Evolutionary conservation across 2,888 invertebrate genomes (phyloP).

Genomic region (Andrena trimmerana): DNA sequence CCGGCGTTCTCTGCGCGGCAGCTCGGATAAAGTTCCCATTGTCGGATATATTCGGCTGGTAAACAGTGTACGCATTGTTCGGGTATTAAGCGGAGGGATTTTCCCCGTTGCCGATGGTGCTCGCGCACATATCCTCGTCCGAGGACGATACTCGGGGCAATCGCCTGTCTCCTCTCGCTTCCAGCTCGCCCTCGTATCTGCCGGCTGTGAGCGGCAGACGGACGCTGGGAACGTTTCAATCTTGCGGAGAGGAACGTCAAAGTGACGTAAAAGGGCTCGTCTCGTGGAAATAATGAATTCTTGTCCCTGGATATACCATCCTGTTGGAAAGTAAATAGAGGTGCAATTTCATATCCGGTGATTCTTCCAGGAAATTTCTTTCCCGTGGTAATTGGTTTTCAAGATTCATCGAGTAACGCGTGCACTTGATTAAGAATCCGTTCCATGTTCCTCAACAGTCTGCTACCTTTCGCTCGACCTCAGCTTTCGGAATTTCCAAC

Average conservation of each 20-base stretch:
- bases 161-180: background rate
- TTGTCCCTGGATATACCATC: constrained; percentile 4
- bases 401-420: too few species aligned
- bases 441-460: too few species aligned
- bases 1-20: constrained; percentile 3
- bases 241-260: constrained; percentile 5
- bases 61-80: constrained; percentile 71
- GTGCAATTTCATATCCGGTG: background rate
- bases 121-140: background rate
- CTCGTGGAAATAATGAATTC: constrained; percentile 1
- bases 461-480: too few species aligned
- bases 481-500: background rate
- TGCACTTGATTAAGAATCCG: too few species aligned
- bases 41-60: constrained; percentile 66
- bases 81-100: constrained; percentile 63
- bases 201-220: background rate
- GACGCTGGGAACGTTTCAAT: constrained; percentile 5
- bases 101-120: constrained; percentile 35
- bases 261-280: background rate
- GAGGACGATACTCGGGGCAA: background rate
- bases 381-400: too few species aligned
- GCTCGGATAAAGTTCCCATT: constrained; percentile 51
- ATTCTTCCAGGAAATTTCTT: background rate
- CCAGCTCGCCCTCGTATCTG: background rate
- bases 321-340: background rate